Percentiles rank a stretch among this genome's conserved stretches.
Evolutionary conservation across 2,888 invertebrate genomes (phyloP).

Genomic region (Caenorhabditis angaria): DNA sequence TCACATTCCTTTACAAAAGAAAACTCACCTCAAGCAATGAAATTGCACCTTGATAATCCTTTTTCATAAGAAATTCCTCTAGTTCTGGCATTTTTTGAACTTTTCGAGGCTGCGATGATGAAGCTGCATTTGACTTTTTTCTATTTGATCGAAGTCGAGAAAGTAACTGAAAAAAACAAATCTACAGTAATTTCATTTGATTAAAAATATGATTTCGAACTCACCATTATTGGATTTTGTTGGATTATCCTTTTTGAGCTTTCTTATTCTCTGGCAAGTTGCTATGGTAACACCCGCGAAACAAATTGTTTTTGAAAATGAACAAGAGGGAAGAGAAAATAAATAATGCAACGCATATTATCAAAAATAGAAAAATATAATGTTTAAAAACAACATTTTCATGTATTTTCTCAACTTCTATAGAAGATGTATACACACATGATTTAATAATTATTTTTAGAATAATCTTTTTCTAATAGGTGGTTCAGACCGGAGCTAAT

Average conservation of each 20-base stretch:
- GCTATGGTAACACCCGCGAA: conserved; percentile 29
- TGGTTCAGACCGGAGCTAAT: no score
- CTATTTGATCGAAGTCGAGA: conserved; percentile 55
- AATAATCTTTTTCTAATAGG: no score
- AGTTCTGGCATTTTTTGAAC: conserved; percentile 78
- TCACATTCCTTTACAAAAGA: neutral
- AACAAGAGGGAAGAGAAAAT: no score
- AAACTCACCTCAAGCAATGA: conserved; percentile 85
- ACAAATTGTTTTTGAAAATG: conserved; percentile 18
- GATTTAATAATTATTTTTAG: no score
- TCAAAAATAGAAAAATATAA: no score
- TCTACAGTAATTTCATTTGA: no score
- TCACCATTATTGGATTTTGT: neutral
- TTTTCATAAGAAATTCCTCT: conserved; percentile 86
- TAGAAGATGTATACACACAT: no score
- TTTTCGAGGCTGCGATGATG: conserved; percentile 14
- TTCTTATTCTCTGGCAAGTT: no score
- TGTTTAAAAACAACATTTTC: no score
- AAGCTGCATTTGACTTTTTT: conserved; percentile 38
- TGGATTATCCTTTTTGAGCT: neutral
- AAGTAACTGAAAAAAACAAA: conserved; percentile 42
- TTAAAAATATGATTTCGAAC: neutral
- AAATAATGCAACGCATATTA: no score
- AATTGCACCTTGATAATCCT: conserved; percentile 93
- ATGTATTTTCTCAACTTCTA: no score